These are phyloP conservation scores for Drosophila mayri DNA, from an alignment of 1,140 invertebrate genomes.

Conservation along the genomic window DNA sequence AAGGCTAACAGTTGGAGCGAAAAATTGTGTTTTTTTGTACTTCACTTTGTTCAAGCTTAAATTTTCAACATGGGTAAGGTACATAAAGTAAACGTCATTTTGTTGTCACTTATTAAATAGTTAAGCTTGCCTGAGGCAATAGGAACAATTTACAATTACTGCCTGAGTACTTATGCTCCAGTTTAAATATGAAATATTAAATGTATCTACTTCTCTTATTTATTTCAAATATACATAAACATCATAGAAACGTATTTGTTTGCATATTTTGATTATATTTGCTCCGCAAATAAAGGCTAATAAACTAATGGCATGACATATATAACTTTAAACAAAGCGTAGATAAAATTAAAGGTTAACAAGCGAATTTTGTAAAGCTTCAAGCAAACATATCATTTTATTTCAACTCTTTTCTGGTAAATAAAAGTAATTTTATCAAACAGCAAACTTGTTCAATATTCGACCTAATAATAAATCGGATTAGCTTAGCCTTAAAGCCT, in stretches of 20 bases:
- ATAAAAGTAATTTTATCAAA: no score
- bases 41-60: background rate
- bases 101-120: background rate
- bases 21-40: slow-evolving; percentile 3
- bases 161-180: background rate
- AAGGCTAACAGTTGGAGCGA: background rate
- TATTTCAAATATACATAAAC: background rate
- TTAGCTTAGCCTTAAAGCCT: slow-evolving; percentile 1
- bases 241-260: background rate
- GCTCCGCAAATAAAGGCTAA: background rate
- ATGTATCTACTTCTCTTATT: background rate
- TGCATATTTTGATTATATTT: background rate
- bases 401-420: background rate
- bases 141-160: background rate
- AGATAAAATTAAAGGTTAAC: background rate
- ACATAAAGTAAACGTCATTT: slow-evolving; percentile 1
- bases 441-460: background rate
- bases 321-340: no score
- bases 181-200: background rate
- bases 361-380: background rate
- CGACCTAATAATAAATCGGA: background rate
- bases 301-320: background rate
- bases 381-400: background rate
- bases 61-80: slow-evolving; percentile 3
- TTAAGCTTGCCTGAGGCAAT: background rate